Evolutionary conservation across 2,113 vertebrate species (phyloP), one percentile per base, ranked within the genome.

Genomic region (Rhegmatorhina hoffmannsi): DNA sequence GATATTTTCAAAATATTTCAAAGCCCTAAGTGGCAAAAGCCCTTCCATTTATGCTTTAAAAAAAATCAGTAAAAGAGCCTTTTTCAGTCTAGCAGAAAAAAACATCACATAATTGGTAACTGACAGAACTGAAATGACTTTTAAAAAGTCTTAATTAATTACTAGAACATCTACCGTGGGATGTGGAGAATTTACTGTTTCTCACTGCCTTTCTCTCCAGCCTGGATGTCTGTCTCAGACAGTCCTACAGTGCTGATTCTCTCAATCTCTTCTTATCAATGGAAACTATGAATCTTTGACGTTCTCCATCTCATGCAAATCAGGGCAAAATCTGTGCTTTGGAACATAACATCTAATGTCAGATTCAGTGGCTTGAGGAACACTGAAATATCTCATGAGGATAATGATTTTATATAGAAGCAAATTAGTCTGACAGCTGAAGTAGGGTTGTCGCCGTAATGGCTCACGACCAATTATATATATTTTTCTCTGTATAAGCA

Each of bases 391-490:
- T 81, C 94, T 97, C 96, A 44, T 11, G 85, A 94, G 87, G 89
- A 67, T 74, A 74, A 95, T 87, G 81, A 91, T 92, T 92, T 87
- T 66, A 85, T 85, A 87, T 6, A 24, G 94, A 87, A 73, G 80
- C 62, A 95, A 95, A 94, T 96, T 92, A 94, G 31, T 66, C 93
- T 92, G 94, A 92, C 91, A 91, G 87, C 86, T 92, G 91, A 75
- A 91, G 92, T n/a, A 85, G 38, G 55, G 73, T 4, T 91, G 84
- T 88, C 34, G n/a, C 84, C 1, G 0, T 80, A 74, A 92, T 74
- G 75, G 78, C 90, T 95, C 70, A 69, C 89, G 63, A 90, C 33
- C 87, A 95, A 85, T 94, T 95, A 63, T n/a, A 46, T 87, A 2
- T 77, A 28, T 90, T 95, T 92, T 89, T 74, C 81, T 89, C 49